Percentiles rank a stretch among this genome's conserved stretches.
Conservation (phyloP, 2,888 invertebrate species). For the Dromius quadrimaculatus region DNA sequence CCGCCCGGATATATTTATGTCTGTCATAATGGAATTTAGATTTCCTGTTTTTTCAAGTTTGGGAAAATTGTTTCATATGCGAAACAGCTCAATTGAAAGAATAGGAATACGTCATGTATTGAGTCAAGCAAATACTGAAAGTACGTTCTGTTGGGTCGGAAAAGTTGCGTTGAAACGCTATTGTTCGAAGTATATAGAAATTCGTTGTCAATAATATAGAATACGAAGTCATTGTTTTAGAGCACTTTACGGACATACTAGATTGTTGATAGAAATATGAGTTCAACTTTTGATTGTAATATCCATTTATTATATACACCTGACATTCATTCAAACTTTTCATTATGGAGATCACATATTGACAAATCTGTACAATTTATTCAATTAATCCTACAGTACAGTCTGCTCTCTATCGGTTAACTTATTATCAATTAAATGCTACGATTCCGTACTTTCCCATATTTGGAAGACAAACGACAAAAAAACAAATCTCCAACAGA, state of each 20-base stretch:
- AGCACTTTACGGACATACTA: constrained; percentile 20
- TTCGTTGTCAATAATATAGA: background rate
- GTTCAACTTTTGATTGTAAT: background rate
- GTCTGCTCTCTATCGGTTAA: constrained; percentile 49
- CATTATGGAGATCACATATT: constrained; percentile 39
- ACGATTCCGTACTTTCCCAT: constrained; percentile 10
- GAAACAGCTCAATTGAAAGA: too few species aligned
- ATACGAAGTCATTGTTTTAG: constrained; percentile 4
- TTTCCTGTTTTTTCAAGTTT: too few species aligned
- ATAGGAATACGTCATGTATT: too few species aligned
- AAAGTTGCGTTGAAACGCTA: too few species aligned
- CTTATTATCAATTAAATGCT: constrained; percentile 40
- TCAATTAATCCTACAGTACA: constrained; percentile 45
- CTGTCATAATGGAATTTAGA: too few species aligned
- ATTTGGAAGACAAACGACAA: too few species aligned
- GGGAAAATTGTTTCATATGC: too few species aligned
- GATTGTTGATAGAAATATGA: constrained; percentile 25
- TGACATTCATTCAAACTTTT: constrained; percentile 38
- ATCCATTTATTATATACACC: constrained; percentile 12
- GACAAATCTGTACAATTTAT: constrained; percentile 46
- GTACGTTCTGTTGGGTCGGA: too few species aligned
- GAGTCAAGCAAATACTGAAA: too few species aligned
- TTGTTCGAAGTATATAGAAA: too few species aligned
- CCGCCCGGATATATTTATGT: too few species aligned
- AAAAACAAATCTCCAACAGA: too few species aligned